Evolutionary conservation across 2,113 vertebrate genomes (phyloP).

Genomic region (Cyanoderma ruficeps): DNA sequence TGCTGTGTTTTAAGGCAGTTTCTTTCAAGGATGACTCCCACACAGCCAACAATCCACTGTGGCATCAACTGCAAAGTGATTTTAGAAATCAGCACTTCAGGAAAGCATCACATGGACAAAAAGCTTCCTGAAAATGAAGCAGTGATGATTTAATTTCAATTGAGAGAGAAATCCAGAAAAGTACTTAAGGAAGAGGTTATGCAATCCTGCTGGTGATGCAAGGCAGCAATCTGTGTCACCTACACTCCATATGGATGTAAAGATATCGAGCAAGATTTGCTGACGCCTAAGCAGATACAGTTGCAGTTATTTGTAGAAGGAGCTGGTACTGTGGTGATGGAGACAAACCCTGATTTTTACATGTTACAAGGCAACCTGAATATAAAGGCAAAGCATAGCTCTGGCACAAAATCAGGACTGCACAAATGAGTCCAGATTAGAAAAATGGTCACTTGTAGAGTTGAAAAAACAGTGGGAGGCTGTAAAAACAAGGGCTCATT

Average conservation of each 20-base stretch:
- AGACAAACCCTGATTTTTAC: neutral
- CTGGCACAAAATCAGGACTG: neutral
- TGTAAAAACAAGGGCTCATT: neutral
- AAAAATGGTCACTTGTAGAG: neutral
- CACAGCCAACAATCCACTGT: neutral
- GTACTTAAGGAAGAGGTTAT: constrained; percentile 24
- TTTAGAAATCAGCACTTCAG: neutral
- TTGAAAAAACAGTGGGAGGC: neutral
- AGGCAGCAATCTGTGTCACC: constrained; percentile 42
- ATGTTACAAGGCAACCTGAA: neutral
- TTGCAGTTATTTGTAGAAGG: constrained; percentile 14
- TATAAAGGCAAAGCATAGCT: neutral
- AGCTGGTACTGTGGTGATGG: neutral
- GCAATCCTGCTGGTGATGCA: neutral
- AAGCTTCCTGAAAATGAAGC: neutral
- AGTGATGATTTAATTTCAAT: neutral
- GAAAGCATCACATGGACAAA: neutral
- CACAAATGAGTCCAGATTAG: neutral
- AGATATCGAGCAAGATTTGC: neutral
- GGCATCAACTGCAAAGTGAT: neutral
- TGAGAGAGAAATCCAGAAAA: neutral
- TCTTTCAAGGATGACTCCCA: neutral
- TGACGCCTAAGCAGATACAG: neutral
- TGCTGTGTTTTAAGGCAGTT: neutral
- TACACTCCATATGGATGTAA: constrained; percentile 44